Evolutionary conservation across 1,140 invertebrate genomes (phyloP).

Genomic region (Gonatopus flavifemur): DNA sequence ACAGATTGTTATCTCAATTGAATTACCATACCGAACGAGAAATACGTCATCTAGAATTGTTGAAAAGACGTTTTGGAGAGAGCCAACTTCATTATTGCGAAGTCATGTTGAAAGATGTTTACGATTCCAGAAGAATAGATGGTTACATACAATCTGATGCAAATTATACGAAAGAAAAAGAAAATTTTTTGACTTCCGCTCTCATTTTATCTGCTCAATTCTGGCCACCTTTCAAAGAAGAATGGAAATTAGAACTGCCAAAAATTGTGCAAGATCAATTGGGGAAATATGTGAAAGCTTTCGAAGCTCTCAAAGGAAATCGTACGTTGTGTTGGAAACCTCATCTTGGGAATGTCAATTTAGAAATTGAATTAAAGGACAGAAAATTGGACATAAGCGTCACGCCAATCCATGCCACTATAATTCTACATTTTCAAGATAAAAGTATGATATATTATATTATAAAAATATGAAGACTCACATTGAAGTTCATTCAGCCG

Average conservation of each 20-base stretch:
- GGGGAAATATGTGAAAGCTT: conserved; percentile 86
- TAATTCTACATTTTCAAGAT: conserved; percentile 93
- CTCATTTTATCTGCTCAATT: conserved; percentile 97
- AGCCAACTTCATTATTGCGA: conserved; percentile 95
- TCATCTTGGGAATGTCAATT: conserved; percentile 86
- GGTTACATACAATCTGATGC: conserved; percentile 78
- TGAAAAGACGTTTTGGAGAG: conserved; percentile 96
- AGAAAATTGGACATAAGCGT: conserved; percentile 82
- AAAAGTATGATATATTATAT: conserved; percentile 66
- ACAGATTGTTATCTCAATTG: conserved; percentile 84
- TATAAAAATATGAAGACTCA: too few species aligned
- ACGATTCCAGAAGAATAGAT: conserved; percentile 86
- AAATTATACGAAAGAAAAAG: conserved; percentile 60
- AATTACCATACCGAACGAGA: conserved; percentile 91
- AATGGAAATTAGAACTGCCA: conserved; percentile 84
- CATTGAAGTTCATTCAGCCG: too few species aligned
- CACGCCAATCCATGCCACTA: conserved; percentile 89
- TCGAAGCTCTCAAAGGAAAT: conserved; percentile 92
- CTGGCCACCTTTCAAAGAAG: conserved; percentile 96
- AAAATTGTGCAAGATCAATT: conserved; percentile 78
- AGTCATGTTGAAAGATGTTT: conserved; percentile 97
- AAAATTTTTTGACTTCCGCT: conserved; percentile 73
- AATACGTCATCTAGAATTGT: conserved; percentile 90
- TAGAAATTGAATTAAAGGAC: conserved; percentile 89
- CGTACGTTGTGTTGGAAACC: conserved; percentile 93